These are phyloP conservation scores for Knipowitschia caucasica DNA, from an alignment of 2,797 vertebrate species.

Conservation along the genomic window DNA sequence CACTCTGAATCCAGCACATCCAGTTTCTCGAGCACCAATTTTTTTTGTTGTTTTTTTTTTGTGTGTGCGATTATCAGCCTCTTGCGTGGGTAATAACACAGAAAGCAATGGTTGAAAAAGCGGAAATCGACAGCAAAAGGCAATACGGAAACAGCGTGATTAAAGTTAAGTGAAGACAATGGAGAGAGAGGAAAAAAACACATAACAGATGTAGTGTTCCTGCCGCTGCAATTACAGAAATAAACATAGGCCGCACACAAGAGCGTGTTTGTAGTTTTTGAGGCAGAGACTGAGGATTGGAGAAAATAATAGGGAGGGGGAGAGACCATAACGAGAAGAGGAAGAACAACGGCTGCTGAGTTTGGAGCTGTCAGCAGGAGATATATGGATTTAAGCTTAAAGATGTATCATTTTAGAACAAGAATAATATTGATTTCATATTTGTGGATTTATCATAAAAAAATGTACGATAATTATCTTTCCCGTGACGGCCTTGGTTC, in stretches of 20 bases:
- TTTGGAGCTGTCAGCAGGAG: neutral
- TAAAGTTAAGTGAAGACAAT: conserved; percentile 15
- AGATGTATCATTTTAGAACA: neutral
- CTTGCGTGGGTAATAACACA: conserved; percentile 17
- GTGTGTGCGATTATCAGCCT: conserved; percentile 1
- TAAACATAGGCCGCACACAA: neutral
- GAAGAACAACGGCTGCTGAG: neutral
- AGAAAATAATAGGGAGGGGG: neutral
- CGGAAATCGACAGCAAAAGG: conserved; percentile 6
- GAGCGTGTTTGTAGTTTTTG: neutral
- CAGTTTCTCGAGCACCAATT: neutral
- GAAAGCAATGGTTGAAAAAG: conserved; percentile 14
- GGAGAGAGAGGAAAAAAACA: conserved; percentile 15
- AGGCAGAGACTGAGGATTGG: neutral
- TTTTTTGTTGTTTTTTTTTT: conserved; percentile 1
- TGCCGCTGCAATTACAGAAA: conserved; percentile 2
- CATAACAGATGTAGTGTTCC: conserved; percentile 11
- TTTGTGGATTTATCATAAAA: too few species aligned
- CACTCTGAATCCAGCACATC: neutral
- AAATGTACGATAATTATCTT: too few species aligned
- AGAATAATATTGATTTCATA: too few species aligned
- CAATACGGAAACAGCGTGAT: conserved; percentile 8
- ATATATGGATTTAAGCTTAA: neutral
- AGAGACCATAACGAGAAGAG: neutral
- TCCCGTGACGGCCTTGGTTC: too few species aligned